phyloP scores from a whole-genome alignment of 2,113 vertebrate species.

The Trachemys scripta region DNA sequence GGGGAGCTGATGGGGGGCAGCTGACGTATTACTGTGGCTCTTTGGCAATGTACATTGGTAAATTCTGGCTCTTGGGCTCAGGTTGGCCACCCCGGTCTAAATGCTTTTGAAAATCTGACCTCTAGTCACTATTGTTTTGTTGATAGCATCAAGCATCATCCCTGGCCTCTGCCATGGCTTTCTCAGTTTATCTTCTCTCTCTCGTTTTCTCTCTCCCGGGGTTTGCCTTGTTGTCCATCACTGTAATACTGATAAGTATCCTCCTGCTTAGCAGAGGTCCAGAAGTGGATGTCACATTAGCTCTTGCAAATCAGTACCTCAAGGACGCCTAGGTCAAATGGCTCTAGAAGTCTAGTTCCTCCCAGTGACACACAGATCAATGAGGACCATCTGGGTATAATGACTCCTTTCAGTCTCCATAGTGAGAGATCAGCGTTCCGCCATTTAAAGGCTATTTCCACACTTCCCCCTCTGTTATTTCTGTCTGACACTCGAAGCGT shows the following conservation, averaged over 20 bases:
- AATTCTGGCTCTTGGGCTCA: too few relatives aligned
- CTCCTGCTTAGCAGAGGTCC: not conserved
- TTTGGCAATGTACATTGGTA: too few relatives aligned
- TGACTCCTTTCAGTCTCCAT: not conserved
- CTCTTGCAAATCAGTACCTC: fast-evolving
- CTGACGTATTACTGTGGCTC: too few relatives aligned
- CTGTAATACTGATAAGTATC: not conserved
- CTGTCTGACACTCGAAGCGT: not conserved
- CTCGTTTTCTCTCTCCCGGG: fast-evolving
- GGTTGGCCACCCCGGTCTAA: not conserved
- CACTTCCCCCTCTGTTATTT: not conserved
- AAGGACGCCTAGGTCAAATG: not conserved
- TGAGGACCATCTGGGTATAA: not conserved
- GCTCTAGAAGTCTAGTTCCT: not conserved
- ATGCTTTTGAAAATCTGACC: not conserved
- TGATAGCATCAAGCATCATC: not conserved
- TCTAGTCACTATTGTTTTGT: not conserved
- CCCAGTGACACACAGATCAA: fast-evolving
- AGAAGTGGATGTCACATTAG: fast-evolving
- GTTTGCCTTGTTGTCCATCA: not conserved
- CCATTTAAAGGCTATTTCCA: not conserved
- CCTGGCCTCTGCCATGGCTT: fast-evolving
- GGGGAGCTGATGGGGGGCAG: too few relatives aligned
- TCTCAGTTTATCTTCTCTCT: not conserved
- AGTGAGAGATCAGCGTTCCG: not conserved